Conservation (phyloP, 2,888 invertebrate species). For the Cerastoderma edule region DNA sequence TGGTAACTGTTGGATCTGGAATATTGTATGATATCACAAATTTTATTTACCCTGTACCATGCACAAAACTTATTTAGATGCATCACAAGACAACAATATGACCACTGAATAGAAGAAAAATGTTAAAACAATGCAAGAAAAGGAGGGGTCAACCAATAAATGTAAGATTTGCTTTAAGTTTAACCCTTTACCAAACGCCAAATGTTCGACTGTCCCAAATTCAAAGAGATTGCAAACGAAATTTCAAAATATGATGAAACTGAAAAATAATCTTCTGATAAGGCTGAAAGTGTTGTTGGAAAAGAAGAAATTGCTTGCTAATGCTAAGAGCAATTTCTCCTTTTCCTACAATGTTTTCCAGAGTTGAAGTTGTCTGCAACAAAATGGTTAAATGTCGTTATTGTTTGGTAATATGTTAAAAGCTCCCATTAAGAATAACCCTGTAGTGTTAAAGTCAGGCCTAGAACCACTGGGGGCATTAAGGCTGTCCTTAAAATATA, state of each 20-base stretch:
- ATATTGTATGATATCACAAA: not conserved
- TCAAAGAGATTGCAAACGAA: not conserved
- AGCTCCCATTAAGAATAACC: not conserved
- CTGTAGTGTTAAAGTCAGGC: not conserved
- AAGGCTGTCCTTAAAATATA: no score
- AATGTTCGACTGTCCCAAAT: no score
- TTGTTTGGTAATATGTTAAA: not conserved
- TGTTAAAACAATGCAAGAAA: no score
- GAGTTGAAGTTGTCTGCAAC: not conserved
- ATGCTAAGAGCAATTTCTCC: slow-evolving; percentile 5
- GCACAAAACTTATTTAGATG: no score
- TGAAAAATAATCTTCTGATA: not conserved
- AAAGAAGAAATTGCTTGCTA: slow-evolving; percentile 5
- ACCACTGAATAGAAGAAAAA: no score
- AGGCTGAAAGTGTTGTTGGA: not conserved
- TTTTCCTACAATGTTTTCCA: not conserved
- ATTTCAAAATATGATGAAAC: not conserved
- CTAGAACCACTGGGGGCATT: not conserved
- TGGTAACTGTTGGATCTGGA: slow-evolving; percentile 23
- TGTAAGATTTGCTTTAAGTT: no score
- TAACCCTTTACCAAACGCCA: no score
- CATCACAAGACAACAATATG: no score
- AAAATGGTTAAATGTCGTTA: not conserved
- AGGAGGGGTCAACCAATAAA: no score
- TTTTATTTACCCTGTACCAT: not conserved